Conservation (phyloP, 1,140 invertebrate species). For the Hormaphis cornu region DNA sequence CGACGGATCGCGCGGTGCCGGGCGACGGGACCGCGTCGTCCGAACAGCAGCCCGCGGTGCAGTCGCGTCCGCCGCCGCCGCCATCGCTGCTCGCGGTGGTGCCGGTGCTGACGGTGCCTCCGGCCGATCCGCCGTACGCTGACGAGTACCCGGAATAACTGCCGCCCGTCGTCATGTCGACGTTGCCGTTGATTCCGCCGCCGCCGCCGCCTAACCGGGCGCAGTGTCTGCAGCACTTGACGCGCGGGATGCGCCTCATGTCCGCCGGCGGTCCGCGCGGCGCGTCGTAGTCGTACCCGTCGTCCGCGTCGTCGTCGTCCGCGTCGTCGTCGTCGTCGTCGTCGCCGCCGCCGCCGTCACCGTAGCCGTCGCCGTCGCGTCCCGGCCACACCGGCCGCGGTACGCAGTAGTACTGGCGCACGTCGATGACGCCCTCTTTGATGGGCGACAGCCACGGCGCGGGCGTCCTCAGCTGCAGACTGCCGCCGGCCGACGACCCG, state of each 20-base stretch:
- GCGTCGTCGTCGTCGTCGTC: background rate
- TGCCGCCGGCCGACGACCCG: background rate
- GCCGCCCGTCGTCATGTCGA: too few relatives aligned
- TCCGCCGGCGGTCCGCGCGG: too few relatives aligned
- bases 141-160: constrained; percentile 8
- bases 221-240: background rate
- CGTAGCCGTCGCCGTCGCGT: background rate
- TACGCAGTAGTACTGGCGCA: constrained; percentile 28
- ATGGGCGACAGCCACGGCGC: constrained; percentile 33
- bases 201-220: background rate
- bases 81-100: background rate
- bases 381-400: constrained; percentile 36
- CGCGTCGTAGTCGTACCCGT: background rate
- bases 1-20: background rate
- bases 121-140: background rate
- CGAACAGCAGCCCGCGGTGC: background rate
- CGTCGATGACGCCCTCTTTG: constrained; percentile 34
- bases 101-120: background rate
- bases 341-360: constrained; percentile 33
- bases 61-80: background rate
- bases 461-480: background rate
- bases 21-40: constrained; percentile 6
- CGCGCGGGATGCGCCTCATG: background rate
- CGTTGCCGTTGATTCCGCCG: background rate
- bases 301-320: constrained; percentile 34